Evolutionary conservation across 2,888 invertebrate genomes (phyloP).

Genomic region (Linnaemya tessellans): DNA sequence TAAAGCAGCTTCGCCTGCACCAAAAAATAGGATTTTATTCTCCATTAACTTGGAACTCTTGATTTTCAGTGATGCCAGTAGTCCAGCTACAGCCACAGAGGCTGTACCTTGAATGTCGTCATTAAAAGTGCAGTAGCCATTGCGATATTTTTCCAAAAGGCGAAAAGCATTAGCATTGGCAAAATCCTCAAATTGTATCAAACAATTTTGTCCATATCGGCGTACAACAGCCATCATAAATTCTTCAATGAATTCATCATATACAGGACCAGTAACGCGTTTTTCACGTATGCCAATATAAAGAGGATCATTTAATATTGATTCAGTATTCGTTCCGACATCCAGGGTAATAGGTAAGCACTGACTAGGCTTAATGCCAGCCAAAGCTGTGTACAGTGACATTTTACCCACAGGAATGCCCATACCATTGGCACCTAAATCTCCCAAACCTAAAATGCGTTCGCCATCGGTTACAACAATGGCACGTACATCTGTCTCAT

Average conservation of each 20-base stretch:
- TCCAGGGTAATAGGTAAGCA: slow-evolving; percentile 96
- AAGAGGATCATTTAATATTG: slow-evolving; percentile 94
- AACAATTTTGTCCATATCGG: slow-evolving; percentile 92
- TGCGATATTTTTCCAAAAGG: slow-evolving; percentile 94
- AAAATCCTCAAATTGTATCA: slow-evolving; percentile 99
- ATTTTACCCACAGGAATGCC: slow-evolving; percentile 99
- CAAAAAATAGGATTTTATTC: slow-evolving; percentile 95
- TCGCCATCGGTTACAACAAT: slow-evolving; percentile 99
- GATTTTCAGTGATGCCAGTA: slow-evolving; percentile 92
- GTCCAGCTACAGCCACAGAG: slow-evolving; percentile 96
- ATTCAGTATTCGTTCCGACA: slow-evolving; percentile 95
- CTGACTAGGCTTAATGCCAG: slow-evolving; percentile 97
- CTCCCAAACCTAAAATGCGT: slow-evolving; percentile 98
- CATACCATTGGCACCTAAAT: slow-evolving; percentile 99
- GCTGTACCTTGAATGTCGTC: slow-evolving; percentile 99
- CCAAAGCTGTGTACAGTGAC: slow-evolving; percentile 97
- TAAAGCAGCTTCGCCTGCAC: slow-evolving; percentile 97
- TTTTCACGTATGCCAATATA: slow-evolving; percentile 96
- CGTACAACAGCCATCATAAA: slow-evolving; percentile 96
- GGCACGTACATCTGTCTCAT: slow-evolving; percentile 92
- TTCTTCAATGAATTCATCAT: slow-evolving; percentile 97
- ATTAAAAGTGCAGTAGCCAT: slow-evolving; percentile 97
- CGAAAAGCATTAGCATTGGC: slow-evolving; percentile 98
- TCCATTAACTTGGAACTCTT: slow-evolving; percentile 92
- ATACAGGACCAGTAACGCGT: slow-evolving; percentile 91